A percentile compares a stretch with the other conserved stretches of the same genome.
phyloP scores from a whole-genome alignment of 2,113 vertebrate genomes.

The Stigmatopora nigra region DNA sequence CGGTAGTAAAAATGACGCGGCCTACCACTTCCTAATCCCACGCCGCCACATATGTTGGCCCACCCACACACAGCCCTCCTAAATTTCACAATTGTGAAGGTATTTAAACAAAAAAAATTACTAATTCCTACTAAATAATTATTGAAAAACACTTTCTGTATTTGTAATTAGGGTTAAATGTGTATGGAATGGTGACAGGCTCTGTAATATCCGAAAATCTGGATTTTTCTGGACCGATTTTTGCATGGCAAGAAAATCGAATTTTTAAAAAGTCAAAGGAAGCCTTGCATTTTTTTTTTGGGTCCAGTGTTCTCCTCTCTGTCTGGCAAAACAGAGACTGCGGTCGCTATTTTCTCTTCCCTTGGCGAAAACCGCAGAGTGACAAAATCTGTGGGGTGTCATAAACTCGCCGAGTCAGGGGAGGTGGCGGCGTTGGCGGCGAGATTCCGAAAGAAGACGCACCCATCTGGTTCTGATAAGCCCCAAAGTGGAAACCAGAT shows the following conservation, averaged over 20 bases:
- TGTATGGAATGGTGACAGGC: no score
- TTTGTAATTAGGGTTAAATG: no score
- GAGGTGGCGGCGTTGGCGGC: slow-evolving; percentile 41
- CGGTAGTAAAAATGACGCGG: slow-evolving; percentile 78
- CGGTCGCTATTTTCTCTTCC: slow-evolving; percentile 74
- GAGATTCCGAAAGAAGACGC: slow-evolving; percentile 76
- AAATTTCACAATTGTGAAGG: slow-evolving; percentile 28
- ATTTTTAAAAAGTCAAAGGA: slow-evolving; percentile 24
- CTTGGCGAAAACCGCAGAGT: slow-evolving; percentile 85
- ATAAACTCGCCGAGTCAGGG: slow-evolving; percentile 67
- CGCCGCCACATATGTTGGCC: slow-evolving; percentile 73
- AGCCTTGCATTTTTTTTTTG: slow-evolving; percentile 21
- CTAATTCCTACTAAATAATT: no score
- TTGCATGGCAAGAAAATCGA: slow-evolving; percentile 34
- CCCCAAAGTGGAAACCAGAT: slow-evolving; percentile 80
- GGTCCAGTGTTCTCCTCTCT: slow-evolving; percentile 39
- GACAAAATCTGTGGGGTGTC: slow-evolving; percentile 88
- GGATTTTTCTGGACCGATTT: no score
- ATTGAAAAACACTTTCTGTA: no score
- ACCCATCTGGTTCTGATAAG: slow-evolving; percentile 89
- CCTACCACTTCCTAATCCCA: slow-evolving; percentile 81
- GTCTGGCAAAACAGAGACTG: slow-evolving; percentile 76
- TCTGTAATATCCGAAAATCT: no score
- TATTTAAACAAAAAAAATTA: no score
- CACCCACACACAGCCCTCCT: slow-evolving; percentile 67